Conservation (phyloP, 2,113 vertebrate species). For the Trachemys scripta region DNA sequence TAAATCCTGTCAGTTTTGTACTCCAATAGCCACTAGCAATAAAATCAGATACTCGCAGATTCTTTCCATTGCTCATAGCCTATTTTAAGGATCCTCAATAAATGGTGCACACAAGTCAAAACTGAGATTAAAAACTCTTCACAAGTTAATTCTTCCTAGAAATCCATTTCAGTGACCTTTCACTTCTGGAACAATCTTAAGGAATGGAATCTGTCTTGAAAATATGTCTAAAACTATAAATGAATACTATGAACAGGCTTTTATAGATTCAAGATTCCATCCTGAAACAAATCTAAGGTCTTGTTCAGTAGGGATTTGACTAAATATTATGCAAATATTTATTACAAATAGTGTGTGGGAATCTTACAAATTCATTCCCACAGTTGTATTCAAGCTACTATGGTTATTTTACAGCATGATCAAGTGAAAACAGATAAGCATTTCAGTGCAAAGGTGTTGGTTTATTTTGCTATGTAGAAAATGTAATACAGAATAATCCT, state of each 20-base stretch:
- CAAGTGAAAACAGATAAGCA: slow-evolving; percentile 56
- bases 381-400: slow-evolving; percentile 50
- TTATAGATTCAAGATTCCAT: slow-evolving; percentile 51
- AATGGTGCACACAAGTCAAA: slow-evolving; percentile 1
- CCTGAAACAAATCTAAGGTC: slow-evolving; percentile 47
- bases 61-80: background rate
- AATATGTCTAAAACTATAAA: background rate
- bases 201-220: slow-evolving; percentile 12
- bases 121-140: slow-evolving; percentile 14
- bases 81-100: slow-evolving; percentile 6
- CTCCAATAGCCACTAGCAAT: fast-evolving
- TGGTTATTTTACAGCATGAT: slow-evolving; percentile 47
- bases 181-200: slow-evolving; percentile 3
- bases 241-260: slow-evolving; percentile 10
- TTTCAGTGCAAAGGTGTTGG: slow-evolving; percentile 33
- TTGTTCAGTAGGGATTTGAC: slow-evolving; percentile 55
- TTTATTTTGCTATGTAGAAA: slow-evolving; percentile 58
- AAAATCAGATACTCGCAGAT: background rate
- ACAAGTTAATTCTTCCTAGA: background rate
- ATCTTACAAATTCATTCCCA: slow-evolving; percentile 60
- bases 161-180: background rate
- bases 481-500: slow-evolving; percentile 61
- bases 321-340: slow-evolving; percentile 64
- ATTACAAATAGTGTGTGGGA: slow-evolving; percentile 55
- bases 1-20: background rate